phyloP scores from a whole-genome alignment of 2,797 vertebrate species.

The Hippocampus kuda region DNA sequence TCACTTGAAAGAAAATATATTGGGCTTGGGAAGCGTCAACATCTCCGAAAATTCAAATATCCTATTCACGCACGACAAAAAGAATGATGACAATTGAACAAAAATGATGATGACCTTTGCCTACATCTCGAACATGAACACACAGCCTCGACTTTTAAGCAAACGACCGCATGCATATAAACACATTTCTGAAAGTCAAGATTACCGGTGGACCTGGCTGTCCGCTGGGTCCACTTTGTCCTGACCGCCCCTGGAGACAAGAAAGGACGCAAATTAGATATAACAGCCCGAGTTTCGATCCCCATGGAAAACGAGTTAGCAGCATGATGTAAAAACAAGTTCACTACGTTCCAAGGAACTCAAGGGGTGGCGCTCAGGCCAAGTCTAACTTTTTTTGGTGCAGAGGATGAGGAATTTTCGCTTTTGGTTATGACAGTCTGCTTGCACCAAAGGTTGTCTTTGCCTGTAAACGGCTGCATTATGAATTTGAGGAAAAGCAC shows the following conservation, averaged over 20 bases:
- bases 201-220: constrained; percentile 63
- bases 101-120: neutral
- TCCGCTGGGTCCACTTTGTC: constrained; percentile 58
- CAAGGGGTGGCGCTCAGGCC: no score
- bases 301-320: no score
- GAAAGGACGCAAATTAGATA: neutral
- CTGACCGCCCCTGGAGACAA: constrained; percentile 53
- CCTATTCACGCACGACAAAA: neutral
- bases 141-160: neutral
- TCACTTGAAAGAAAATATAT: neutral
- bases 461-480: neutral
- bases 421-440: no score
- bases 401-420: no score
- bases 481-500: neutral
- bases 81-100: neutral
- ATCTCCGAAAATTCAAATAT: neutral
- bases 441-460: no score
- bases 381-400: no score
- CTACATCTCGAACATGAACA: neutral
- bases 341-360: no score
- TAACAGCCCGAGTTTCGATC: no score
- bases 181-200: neutral
- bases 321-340: no score
- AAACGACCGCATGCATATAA: neutral
- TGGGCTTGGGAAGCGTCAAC: neutral